Evolutionary conservation across 2,797 vertebrate species (phyloP).

Genomic region (Ceryle rudis): DNA sequence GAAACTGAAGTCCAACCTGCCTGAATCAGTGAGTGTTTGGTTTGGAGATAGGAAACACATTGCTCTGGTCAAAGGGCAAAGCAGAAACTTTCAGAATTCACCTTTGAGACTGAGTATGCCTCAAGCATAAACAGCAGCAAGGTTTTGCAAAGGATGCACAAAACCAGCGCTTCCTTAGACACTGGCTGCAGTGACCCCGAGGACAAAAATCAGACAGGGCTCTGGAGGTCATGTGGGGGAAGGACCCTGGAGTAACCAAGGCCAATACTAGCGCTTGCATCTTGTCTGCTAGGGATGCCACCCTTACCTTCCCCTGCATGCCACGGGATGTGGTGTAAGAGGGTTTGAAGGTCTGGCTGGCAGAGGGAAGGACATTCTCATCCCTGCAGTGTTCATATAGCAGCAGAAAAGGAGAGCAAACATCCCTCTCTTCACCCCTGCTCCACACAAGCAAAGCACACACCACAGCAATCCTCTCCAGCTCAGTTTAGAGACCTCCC

Average conservation of each 20-base stretch:
- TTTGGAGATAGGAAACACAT: neutral
- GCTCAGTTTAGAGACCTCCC: neutral
- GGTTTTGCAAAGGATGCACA: neutral
- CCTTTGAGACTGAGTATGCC: neutral
- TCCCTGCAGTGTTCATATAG: neutral
- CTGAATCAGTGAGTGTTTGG: rapidly evolving
- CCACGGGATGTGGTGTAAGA: rapidly evolving
- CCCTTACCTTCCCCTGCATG: rapidly evolving
- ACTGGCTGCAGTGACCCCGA: neutral
- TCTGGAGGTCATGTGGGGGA: neutral
- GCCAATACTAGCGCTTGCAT: neutral
- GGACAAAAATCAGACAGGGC: neutral
- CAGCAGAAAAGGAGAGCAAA: neutral
- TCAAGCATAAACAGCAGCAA: neutral
- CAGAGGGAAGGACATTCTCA: neutral
- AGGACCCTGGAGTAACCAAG: neutral
- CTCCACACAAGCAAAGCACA: neutral
- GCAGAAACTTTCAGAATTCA: neutral
- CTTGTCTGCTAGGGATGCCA: neutral
- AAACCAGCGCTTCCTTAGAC: neutral
- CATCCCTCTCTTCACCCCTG: neutral
- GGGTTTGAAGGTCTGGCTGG: neutral
- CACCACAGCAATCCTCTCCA: rapidly evolving
- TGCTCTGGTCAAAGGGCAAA: neutral
- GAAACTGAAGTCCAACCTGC: rapidly evolving